Evolutionary conservation across 2,888 invertebrate genomes (phyloP).

Genomic region (Andrena trimmerana): DNA sequence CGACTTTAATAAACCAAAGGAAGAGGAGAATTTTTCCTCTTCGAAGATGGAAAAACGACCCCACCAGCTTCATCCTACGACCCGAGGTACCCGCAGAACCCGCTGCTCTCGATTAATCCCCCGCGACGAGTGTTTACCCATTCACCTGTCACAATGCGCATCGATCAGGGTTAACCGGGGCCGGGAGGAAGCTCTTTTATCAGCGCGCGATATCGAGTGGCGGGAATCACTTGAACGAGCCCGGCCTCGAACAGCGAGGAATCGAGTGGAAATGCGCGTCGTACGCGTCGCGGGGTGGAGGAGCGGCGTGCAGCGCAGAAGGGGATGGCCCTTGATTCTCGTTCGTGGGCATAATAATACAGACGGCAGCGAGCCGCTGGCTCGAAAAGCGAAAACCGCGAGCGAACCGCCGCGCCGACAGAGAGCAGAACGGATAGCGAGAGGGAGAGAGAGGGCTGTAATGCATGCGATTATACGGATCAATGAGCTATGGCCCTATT

Average conservation of each 20-base stretch:
- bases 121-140: conserved; percentile 41
- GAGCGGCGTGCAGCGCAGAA: conserved; percentile 8
- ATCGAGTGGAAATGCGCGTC: background rate
- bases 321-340: conserved; percentile 60
- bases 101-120: conserved; percentile 16
- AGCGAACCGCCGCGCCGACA: conserved; percentile 75
- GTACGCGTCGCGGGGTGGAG: conserved; percentile 25
- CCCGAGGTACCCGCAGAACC: background rate
- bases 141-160: conserved; percentile 59
- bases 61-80: too few relatives aligned
- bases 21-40: too few relatives aligned
- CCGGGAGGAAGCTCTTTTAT: conserved; percentile 42
- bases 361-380: conserved; percentile 80
- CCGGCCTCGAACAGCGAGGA: conserved; percentile 12
- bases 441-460: conserved; percentile 70
- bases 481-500: conserved; percentile 83
- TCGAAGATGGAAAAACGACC: background rate
- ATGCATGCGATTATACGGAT: conserved; percentile 84
- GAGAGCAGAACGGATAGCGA: conserved; percentile 46
- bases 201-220: conserved; percentile 54
- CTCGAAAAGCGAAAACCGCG: conserved; percentile 82
- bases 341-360: conserved; percentile 80
- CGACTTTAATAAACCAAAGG: background rate
- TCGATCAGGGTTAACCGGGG: conserved; percentile 33
- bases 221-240: conserved; percentile 47